Base-by-base conservation (phyloP, 30 jellyfish, hydroid and myxozoan species). In the Mastigias papua region DNA sequence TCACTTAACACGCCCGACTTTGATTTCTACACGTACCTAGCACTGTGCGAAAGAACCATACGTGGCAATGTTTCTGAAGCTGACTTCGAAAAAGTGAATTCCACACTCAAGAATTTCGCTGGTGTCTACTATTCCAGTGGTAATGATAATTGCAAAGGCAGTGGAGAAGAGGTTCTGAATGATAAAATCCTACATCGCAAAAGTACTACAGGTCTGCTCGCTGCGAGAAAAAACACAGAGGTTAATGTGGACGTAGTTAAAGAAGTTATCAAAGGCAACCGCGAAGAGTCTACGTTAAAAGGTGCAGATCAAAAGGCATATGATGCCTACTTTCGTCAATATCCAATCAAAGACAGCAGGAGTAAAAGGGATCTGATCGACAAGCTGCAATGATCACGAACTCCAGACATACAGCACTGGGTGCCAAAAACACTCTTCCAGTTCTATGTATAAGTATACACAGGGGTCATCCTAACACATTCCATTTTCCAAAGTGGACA, bases 21-120 rank as follows among this genome's bases (percentile, higher is more conserved):
- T 31, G 92, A 83, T 33, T 33, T 83, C 3, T 83, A 83, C 79
- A 83, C 92, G 57, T 83, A 83, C 70, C 75, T 83, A 20, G 81
- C 92, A 7, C 92, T 86, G n/a, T 83, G 92, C 60, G 92, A 83
- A 10, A 26, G 32, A 29, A 51, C 92, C 37, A 83, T 83, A 25
- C 70, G 92, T 21, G 92, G 92, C 29, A 75, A 83, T 66, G 28
- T 67, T 17, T 69, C 92, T 0, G 73, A 37, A 29, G 85, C 37
- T 17, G 86, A 50, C 66, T 31, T 9, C 1, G 35, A 77, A 60
- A 77, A 26, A 17, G 11, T 78, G 1, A 77, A 58, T n/a, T 30
- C 78, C 31, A n/a, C n/a, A n/a, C 60, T 83, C 28, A 49, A 29
- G 0, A 34, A 67, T 1, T 83, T 69, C 51, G 92, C 92, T 22